Conservation (phyloP, 2,113 vertebrate genomes). For the Coryphaenoides rupestris region DNA sequence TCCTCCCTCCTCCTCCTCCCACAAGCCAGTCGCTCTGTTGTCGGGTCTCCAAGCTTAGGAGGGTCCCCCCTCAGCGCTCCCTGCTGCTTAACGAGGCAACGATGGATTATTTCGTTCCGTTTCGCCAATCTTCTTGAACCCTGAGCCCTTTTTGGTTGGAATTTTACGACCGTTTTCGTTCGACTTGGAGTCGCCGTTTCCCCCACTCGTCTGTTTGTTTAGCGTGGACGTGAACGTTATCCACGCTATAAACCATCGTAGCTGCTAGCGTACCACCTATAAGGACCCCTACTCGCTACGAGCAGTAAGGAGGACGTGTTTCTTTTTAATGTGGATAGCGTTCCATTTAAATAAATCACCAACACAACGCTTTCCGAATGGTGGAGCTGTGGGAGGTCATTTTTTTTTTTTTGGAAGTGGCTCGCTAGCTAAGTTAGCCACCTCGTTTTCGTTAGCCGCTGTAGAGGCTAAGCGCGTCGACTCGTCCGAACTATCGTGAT, state of each 20-base stretch:
- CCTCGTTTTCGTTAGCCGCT: slow-evolving; percentile 45
- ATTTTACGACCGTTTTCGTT: slow-evolving; percentile 1
- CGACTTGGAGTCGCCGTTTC: slow-evolving; percentile 15
- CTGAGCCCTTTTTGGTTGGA: no score
- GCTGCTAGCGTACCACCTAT: slow-evolving; percentile 1
- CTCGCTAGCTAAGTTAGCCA: slow-evolving; percentile 45
- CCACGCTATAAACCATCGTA: no score
- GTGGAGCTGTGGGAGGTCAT: neutral
- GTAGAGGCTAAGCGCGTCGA: slow-evolving; percentile 49
- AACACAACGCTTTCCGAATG: neutral
- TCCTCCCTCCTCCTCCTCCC: neutral
- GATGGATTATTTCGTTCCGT: slow-evolving; percentile 41
- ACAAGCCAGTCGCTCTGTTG: slow-evolving; percentile 23
- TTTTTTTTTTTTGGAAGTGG: no score
- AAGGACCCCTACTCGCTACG: neutral
- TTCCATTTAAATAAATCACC: neutral
- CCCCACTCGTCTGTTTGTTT: slow-evolving; percentile 31
- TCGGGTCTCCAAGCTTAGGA: slow-evolving; percentile 43
- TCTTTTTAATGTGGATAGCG: neutral
- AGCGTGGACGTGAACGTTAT: no score
- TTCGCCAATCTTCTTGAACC: neutral
- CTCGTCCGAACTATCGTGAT: slow-evolving; percentile 30
- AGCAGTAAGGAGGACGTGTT: neutral
- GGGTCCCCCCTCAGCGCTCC: slow-evolving; percentile 2
- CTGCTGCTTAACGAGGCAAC: slow-evolving; percentile 20